Evolutionary conservation across 2,113 vertebrate species (phyloP), one percentile per base, ranked within the genome.

Genomic region (Poeciliopsis occidentalis): DNA sequence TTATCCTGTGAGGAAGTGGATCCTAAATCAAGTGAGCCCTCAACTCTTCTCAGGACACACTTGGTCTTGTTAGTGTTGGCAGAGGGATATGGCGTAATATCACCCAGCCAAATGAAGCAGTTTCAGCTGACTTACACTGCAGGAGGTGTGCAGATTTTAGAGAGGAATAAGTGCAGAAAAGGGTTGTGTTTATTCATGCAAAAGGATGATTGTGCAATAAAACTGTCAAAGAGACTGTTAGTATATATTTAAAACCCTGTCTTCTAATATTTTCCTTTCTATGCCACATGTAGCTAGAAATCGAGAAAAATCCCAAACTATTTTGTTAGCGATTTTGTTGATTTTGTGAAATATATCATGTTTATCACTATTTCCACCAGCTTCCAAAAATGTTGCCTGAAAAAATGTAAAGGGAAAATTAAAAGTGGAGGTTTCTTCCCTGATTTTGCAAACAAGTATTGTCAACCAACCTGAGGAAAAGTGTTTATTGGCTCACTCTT

Each of bases 51-150:
- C 32, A 75, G 78, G 73, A 77, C 71, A 79, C 88, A 93, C 85
- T 85, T 92, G 90, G 89, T 69, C 64, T 78, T 88, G 87, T 90
- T 89, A 79, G 81, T 80, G 67, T 82, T 91, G 89, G 90, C 89
- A 84, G 15, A 31, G 64, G 68, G 65, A 77, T 67, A 30, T 29
- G n/a, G 67, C 75, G 78, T 90, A 84, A 91, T 87, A 88, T 91
- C 90, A 87, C 66, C 27, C 41, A 22, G 80, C 79, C 88, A 84
- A 85, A 83, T 70, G 67, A 73, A 87, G 78, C 80, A 73, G 74
- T 70, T 78, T 78, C 75, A 87, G 51, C 62, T 5, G 63, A 81
- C 86, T 71, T 83, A 80, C 79, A 89, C 44, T 61, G 71, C 70
- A 74, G 73, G 69, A 85, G 77, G 79, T 83, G 83, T 82, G 82